Evolutionary conservation across 2,888 invertebrate species (phyloP).

Genomic region (Busseola fusca): DNA sequence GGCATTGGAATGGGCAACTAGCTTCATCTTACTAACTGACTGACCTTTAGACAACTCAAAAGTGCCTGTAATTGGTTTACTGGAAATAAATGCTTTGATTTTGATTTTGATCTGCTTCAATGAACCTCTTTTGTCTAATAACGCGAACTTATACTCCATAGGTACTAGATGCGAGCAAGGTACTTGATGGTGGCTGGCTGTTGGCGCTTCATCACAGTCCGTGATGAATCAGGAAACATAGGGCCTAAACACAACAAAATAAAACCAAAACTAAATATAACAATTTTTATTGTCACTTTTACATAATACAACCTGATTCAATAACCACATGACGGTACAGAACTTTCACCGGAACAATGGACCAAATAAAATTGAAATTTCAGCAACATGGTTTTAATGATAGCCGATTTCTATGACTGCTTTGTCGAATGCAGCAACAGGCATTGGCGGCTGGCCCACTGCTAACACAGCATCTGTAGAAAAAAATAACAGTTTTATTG

Average conservation of each 20-base stretch:
- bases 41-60: too few species aligned
- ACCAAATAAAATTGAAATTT: constrained; percentile 2
- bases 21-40: too few species aligned
- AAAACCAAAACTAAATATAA: constrained; percentile 33
- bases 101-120: too few species aligned
- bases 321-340: constrained; percentile 46
- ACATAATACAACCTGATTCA: constrained; percentile 51
- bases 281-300: constrained; percentile 64
- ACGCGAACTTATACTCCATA: too few species aligned
- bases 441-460: constrained; percentile 83
- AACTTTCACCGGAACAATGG: constrained; percentile 51
- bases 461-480: constrained; percentile 83
- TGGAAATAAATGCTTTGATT: too few species aligned
- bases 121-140: too few species aligned
- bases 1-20: too few species aligned
- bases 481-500: not conserved
- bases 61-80: too few species aligned
- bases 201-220: too few species aligned
- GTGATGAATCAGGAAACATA: too few species aligned
- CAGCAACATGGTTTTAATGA: constrained; percentile 36
- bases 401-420: constrained; percentile 79
- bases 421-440: constrained; percentile 84
- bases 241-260: not conserved
- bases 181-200: too few species aligned
- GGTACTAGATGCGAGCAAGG: too few species aligned